Base-by-base conservation (phyloP, 2,797 vertebrate species). In the Danio aesculapii region DNA sequence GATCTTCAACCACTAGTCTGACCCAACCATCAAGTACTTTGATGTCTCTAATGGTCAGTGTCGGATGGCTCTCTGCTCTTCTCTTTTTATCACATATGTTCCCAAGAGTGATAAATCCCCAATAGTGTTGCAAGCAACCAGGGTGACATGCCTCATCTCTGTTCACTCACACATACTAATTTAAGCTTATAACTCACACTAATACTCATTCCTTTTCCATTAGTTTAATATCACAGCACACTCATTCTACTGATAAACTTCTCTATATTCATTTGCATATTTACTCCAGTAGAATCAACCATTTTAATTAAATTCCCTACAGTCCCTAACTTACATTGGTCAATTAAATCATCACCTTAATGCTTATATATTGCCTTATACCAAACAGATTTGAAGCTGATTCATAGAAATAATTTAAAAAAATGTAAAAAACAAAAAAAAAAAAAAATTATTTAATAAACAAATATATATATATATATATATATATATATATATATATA, bases 111-210 rank as follows among this genome's bases (percentile, higher is more conserved):
- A 57, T 10, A 78, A 69, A 69, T 68, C 6, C 44, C 43, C 63
- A 49, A 52, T 6, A 53, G 14, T 30, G 11, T 66, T 19, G 21
- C 43, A 46, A 62, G 72, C 59, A 53, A 21, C 43, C 10, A 69
- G 64, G 19, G 14, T 68, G 52, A 41, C 53, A 78, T 17, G 43
- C 52, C 21, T 78, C 16, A 59, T 78, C 75, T 59, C 64, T n/a
- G 53, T 69, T 77, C 64, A 77, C 52, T 68, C 58, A 39, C 0
- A 10, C 55, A 59, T 78, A n/a, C 55, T 59, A 68, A 77, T 77
- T 46, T 57, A 58, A 58, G 52, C 14, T 58, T 41, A 49, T 47
- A 68, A n/a, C 74, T 44, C 49, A 67, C 19, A 67, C 41, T 66
- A 57, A 67, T 47, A 77, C 46, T 39, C 8, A 58, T 19, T 63